These are phyloP conservation scores for Cinara cedri DNA, from an alignment of 2,888 invertebrate genomes.

Conservation along the genomic window DNA sequence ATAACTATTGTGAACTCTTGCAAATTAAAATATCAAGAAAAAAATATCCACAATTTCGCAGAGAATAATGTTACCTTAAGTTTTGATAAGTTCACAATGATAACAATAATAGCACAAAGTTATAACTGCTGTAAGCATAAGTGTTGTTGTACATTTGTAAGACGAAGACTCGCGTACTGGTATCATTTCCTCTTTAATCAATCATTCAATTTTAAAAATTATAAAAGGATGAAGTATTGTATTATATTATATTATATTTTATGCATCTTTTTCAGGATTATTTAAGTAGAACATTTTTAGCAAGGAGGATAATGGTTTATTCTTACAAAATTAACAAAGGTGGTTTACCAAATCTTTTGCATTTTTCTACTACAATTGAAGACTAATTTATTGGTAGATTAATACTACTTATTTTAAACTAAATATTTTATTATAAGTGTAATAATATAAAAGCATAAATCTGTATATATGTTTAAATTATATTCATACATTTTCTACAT, in stretches of 20 bases:
- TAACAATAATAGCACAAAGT: too few relatives aligned
- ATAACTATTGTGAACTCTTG: too few relatives aligned
- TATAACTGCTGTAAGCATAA: too few relatives aligned
- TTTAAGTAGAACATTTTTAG: slow-evolving; percentile 28
- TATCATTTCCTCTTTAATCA: not conserved
- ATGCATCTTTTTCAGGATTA: slow-evolving; percentile 34
- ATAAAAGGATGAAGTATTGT: too few relatives aligned
- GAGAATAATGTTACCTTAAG: too few relatives aligned
- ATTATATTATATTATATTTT: not conserved
- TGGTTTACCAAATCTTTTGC: slow-evolving; percentile 40
- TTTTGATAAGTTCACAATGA: too few relatives aligned
- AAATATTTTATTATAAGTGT: not conserved
- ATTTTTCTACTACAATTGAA: slow-evolving; percentile 22
- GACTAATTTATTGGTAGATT: not conserved
- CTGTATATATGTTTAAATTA: slow-evolving; percentile 3
- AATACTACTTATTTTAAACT: not conserved
- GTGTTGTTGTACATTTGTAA: too few relatives aligned
- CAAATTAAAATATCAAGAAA: too few relatives aligned
- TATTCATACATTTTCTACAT: slow-evolving; percentile 42
- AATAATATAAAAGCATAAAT: not conserved
- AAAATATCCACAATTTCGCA: too few relatives aligned
- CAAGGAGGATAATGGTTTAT: slow-evolving; percentile 36
- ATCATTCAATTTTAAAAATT: not conserved
- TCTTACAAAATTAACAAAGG: slow-evolving; percentile 21
- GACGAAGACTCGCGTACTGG: too few relatives aligned